Evolutionary conservation across 2,113 vertebrate species (phyloP), one percentile per base, ranked within the genome.

Genomic region (Mormyrus lacerda): DNA sequence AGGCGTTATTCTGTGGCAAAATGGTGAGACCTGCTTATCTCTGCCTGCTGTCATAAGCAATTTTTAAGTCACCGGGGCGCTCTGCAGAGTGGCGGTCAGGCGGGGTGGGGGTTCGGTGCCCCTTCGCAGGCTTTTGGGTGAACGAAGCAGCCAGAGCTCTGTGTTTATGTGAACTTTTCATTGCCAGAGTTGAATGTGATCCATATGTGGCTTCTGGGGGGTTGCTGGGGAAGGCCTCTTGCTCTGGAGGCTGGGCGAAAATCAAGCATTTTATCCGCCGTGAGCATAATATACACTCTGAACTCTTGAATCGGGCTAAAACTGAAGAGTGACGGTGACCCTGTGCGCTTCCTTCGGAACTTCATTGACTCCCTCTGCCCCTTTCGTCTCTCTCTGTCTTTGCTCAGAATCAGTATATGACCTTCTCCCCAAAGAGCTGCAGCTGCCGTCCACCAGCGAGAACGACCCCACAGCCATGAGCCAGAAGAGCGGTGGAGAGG

Each of bases 401-500:
- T 27, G 27, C 58, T 35, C 53, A 99, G 98, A 98, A 94, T 98
- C 97, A 91, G 97, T 98, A 95, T 98, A 98, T 98, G 97, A 99
- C 95, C 97, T 98, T 96, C 97, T 99, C 95, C 97, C 97, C 91
- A 97, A 96, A 96, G 97, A 98, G 96, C 95, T 98, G 94, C 97
- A 97, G 95, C 96, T 98, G 93, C 96, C 97, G 92, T 95, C 96
- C 94, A 95, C 96, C 93, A 95, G 94, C 94, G 97, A 97, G 92
- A 96, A 95, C 93, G 96, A 94, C 91, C 95, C 94, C 94, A 96
- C 96, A 95, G 95, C 96, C 94, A 99, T 99, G 98, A 99, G 98
- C 96, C 98, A 99, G 96, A 99, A 97, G 92, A 99, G 98, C 0
- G 98, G 97, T 89, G 98, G 98, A 90, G 98, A 98, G 96, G 97